Conservation (phyloP, 2,113 vertebrate species). For the Rhombomys opimus region DNA sequence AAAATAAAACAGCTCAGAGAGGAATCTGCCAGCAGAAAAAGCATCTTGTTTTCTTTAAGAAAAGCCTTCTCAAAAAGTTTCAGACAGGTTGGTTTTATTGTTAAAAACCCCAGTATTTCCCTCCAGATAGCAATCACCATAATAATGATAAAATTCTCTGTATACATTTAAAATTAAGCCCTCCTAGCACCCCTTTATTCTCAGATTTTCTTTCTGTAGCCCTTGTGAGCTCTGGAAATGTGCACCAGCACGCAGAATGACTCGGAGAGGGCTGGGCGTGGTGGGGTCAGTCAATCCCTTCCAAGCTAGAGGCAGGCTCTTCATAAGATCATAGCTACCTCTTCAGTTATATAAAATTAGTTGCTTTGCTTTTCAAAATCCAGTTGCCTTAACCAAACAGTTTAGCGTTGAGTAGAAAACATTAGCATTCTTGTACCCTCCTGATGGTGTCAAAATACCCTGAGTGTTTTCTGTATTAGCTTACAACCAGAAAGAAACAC, state of each 20-base stretch:
- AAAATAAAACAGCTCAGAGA: slow-evolving; percentile 51
- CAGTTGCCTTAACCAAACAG: background rate
- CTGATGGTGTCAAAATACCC: background rate
- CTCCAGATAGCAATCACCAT: slow-evolving; percentile 50
- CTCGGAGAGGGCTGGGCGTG: background rate
- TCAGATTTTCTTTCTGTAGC: background rate
- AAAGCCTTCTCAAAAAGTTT: slow-evolving; percentile 66
- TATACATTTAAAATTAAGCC: slow-evolving; percentile 57
- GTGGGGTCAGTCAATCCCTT: background rate
- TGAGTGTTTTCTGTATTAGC: background rate
- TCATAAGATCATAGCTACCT: background rate
- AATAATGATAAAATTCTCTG: slow-evolving; percentile 52
- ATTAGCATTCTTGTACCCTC: background rate
- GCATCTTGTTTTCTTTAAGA: slow-evolving; percentile 61
- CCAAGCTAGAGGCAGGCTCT: background rate
- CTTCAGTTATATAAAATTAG: background rate
- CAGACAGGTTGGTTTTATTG: slow-evolving; percentile 51
- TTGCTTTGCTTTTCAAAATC: background rate
- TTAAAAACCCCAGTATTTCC: slow-evolving; percentile 48
- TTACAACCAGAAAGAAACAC: slow-evolving; percentile 41
- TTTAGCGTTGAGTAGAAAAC: background rate
- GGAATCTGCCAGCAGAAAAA: slow-evolving; percentile 58
- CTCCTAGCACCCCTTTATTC: background rate
- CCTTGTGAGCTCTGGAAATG: background rate
- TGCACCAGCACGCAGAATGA: background rate